Evolutionary conservation across 2,797 vertebrate genomes (phyloP).

Genomic region (Ctenochaetus hawaiiensis): DNA sequence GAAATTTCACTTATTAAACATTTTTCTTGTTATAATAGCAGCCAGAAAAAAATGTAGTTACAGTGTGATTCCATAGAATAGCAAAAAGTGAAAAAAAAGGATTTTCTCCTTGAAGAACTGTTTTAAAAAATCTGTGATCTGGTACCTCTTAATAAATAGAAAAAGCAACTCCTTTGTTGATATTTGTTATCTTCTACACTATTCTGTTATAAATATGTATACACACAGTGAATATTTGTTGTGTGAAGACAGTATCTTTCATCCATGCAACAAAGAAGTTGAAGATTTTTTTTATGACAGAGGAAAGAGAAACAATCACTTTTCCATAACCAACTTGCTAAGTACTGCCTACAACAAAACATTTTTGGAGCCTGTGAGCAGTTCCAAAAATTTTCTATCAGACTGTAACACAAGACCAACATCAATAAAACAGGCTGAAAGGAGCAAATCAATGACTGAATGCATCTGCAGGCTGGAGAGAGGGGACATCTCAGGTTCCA

Average conservation of each 20-base stretch:
- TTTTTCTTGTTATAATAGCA: conserved; percentile 78
- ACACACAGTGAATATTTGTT: conserved; percentile 42
- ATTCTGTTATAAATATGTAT: conserved; percentile 74
- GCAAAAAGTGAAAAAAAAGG: conserved; percentile 40
- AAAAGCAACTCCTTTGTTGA: conserved; percentile 66
- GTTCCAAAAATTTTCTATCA: conserved; percentile 54
- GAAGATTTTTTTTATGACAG: conserved; percentile 41
- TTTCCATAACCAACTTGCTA: conserved; percentile 48
- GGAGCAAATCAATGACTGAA: conserved; percentile 63
- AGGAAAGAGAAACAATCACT: conserved; percentile 37
- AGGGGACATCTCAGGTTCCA: conserved; percentile 71
- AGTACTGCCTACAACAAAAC: conserved; percentile 43
- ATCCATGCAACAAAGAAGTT: conserved; percentile 71
- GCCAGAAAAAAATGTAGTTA: conserved; percentile 78
- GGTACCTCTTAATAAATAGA: conserved; percentile 83
- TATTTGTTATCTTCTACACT: conserved; percentile 60
- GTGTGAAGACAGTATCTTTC: conserved; percentile 61
- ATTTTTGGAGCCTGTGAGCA: conserved; percentile 40
- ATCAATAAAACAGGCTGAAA: conserved; percentile 70
- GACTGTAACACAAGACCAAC: conserved; percentile 76
- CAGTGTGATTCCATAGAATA: conserved; percentile 79
- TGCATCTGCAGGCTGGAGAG: conserved; percentile 50
- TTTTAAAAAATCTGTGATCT: conserved; percentile 71
- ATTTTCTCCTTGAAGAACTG: conserved; percentile 46
- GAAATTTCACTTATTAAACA: conserved; percentile 65